A percentile compares a stretch with the other conserved stretches of the same genome.
These are phyloP conservation scores for Coptotermes formosanus DNA, from an alignment of 1,140 invertebrate species.

Conservation along the genomic window DNA sequence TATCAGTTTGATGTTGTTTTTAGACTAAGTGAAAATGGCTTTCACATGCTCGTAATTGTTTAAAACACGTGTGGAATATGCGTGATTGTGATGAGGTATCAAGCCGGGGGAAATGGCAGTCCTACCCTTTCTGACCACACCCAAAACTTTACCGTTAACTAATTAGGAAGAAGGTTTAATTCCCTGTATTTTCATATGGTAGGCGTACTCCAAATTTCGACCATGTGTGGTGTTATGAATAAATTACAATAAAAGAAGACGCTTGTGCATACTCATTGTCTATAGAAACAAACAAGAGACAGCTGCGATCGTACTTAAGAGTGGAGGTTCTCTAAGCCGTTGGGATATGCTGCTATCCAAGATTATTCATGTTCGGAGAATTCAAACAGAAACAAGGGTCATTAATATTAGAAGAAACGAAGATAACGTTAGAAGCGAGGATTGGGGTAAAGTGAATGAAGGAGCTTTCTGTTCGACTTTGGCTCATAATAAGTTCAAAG, in stretches of 20 bases:
- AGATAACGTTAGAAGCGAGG: not conserved
- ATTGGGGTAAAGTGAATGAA: not conserved
- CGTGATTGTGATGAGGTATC: not conserved
- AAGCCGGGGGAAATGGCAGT: not conserved
- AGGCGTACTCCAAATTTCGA: not conserved
- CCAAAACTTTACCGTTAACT: not conserved
- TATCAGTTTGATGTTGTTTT: not conserved
- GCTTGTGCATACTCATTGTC: not conserved
- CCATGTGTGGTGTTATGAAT: not conserved
- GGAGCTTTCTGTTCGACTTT: not conserved
- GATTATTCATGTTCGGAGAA: constrained; percentile 8
- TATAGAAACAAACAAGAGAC: not conserved
- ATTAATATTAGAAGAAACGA: not conserved
- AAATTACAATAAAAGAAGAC: not conserved
- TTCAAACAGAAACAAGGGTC: not conserved
- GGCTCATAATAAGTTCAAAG: not conserved
- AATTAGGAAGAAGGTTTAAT: not conserved
- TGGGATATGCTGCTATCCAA: not conserved
- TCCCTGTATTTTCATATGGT: not conserved
- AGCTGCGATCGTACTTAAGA: not conserved
- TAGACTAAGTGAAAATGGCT: not conserved
- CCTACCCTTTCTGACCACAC: not conserved
- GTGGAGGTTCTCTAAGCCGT: not conserved
- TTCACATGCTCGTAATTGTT: not conserved
- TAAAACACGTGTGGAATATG: not conserved